Evolutionary conservation across 1,140 invertebrate genomes (phyloP).

Genomic region (Oryctes rhinoceros): DNA sequence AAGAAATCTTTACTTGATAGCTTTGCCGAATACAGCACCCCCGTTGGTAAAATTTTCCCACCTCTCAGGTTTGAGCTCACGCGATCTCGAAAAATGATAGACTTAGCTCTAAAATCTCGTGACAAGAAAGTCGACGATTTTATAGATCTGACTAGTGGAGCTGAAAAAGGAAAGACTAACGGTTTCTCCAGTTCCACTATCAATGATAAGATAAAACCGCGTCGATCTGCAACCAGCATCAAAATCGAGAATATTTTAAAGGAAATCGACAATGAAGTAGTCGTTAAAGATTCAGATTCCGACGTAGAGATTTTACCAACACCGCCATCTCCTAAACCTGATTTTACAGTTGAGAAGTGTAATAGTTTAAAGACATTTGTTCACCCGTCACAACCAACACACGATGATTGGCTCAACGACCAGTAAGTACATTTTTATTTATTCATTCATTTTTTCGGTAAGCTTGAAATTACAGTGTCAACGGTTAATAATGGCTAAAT

Average conservation of each 20-base stretch:
- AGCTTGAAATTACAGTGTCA: no score
- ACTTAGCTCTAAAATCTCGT: slow-evolving; percentile 41
- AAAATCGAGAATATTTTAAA: slow-evolving; percentile 56
- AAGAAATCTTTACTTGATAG: slow-evolving; percentile 44
- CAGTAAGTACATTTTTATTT: slow-evolving; percentile 51
- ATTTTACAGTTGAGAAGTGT: slow-evolving; percentile 55
- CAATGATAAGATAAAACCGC: slow-evolving; percentile 30
- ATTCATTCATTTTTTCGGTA: no score
- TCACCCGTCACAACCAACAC: slow-evolving; percentile 50
- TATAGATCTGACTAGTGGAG: slow-evolving; percentile 44
- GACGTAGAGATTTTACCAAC: slow-evolving; percentile 54
- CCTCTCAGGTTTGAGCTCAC: slow-evolving; percentile 41
- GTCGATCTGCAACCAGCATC: slow-evolving; percentile 51
- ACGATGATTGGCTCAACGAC: slow-evolving; percentile 52
- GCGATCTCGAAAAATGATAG: slow-evolving; percentile 42
- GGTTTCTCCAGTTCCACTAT: background rate
- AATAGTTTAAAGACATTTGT: slow-evolving; percentile 56
- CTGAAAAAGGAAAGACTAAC: background rate
- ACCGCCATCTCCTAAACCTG: slow-evolving; percentile 57
- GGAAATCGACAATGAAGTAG: slow-evolving; percentile 53
- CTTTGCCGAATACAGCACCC: slow-evolving; percentile 52
- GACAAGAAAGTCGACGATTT: slow-evolving; percentile 30
- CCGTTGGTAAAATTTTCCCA: slow-evolving; percentile 47
- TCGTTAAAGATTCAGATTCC: slow-evolving; percentile 58
- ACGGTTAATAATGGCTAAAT: no score